These are phyloP conservation scores for Mormyrus hasselquistii DNA, from an alignment of 2,797 vertebrate species.

Conservation along the genomic window DNA sequence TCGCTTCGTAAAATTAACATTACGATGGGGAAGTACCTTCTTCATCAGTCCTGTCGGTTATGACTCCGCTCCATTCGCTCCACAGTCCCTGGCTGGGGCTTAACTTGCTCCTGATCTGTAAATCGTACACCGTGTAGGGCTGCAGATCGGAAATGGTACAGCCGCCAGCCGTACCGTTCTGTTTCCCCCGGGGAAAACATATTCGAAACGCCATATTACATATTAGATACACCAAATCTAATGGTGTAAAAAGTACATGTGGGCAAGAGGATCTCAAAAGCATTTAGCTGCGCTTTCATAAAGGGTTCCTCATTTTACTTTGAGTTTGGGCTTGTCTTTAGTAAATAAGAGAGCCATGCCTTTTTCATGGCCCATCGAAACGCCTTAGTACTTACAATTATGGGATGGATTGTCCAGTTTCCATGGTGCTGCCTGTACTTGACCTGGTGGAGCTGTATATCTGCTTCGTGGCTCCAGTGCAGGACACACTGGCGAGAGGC, in stretches of 20 bases:
- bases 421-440: constrained; percentile 45
- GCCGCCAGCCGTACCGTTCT: constrained; percentile 13
- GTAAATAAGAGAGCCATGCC: not conserved
- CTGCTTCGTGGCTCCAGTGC: constrained; percentile 31
- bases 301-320: not conserved
- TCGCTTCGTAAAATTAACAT: not conserved
- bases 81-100: constrained; percentile 59
- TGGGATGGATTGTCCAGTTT: constrained; percentile 21
- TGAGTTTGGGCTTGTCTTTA: not conserved
- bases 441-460: constrained; percentile 52
- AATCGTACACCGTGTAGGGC: constrained; percentile 67
- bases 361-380: not conserved
- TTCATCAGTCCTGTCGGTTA: constrained; percentile 58
- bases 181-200: constrained; percentile 17
- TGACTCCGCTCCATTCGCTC: constrained; percentile 69
- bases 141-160: constrained; percentile 55
- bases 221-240: too few species aligned
- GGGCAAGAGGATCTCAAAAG: not conserved
- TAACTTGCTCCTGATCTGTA: constrained; percentile 71
- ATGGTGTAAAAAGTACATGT: not conserved
- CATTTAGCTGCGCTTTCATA: not conserved
- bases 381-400: constrained; percentile 39
- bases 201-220: not conserved
- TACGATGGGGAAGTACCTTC: constrained; percentile 58
- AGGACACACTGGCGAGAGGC: constrained; percentile 58